phyloP scores from a whole-genome alignment of 1,140 invertebrate species.

The Psix sp. region DNA sequence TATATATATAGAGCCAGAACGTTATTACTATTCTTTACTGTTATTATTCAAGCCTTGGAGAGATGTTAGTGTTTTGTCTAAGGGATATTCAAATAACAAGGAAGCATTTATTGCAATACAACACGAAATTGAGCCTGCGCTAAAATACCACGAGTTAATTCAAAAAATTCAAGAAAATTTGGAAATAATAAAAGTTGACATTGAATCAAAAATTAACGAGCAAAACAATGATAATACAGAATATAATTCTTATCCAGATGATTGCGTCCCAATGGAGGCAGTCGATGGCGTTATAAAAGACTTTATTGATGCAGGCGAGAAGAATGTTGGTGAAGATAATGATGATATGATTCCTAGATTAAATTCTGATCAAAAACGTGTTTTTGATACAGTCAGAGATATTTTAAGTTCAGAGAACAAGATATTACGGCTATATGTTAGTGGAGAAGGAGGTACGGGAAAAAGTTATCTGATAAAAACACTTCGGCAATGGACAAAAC shows the following conservation, averaged over 20 bases:
- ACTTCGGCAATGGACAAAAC: constrained; percentile 35
- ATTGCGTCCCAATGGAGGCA: constrained; percentile 43
- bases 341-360: constrained; percentile 51
- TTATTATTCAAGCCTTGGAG: constrained; percentile 63
- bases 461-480: constrained; percentile 61
- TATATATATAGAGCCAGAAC: constrained; percentile 56
- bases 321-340: constrained; percentile 33
- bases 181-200: constrained; percentile 31
- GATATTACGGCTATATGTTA: constrained; percentile 48
- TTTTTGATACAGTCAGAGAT: constrained; percentile 54
- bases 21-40: constrained; percentile 60
- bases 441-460: constrained; percentile 56
- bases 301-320: constrained; percentile 43
- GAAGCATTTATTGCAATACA: constrained; percentile 50
- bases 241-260: constrained; percentile 13
- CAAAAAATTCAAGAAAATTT: constrained; percentile 44
- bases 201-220: too few species aligned
- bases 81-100: too few species aligned
- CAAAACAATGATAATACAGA: too few species aligned
- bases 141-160: constrained; percentile 57
- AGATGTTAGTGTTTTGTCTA: constrained; percentile 43
- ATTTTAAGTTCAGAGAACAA: constrained; percentile 11
- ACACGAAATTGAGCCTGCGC: constrained; percentile 26
- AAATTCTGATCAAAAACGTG: constrained; percentile 60
- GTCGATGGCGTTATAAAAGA: constrained; percentile 57